Evolutionary conservation across 2,797 vertebrate genomes (phyloP).

Genomic region (Trachurus trachurus): DNA sequence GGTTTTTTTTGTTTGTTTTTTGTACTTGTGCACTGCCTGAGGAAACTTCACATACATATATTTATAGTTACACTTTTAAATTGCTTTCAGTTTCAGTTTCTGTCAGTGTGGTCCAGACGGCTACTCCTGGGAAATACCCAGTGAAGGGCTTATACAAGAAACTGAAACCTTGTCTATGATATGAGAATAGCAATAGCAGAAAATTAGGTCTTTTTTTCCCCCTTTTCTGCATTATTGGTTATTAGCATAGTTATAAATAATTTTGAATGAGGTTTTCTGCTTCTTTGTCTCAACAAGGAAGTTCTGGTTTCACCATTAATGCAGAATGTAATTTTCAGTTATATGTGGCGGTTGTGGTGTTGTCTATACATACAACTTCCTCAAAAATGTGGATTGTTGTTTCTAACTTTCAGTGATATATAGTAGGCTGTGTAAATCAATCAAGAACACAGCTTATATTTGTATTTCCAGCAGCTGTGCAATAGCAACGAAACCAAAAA

Average conservation of each 20-base stretch:
- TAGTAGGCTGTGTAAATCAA: background rate
- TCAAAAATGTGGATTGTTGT: background rate
- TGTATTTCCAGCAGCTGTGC: background rate
- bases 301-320: background rate
- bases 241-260: background rate
- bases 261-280: background rate
- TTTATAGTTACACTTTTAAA: background rate
- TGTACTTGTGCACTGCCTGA: background rate
- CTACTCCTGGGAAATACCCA: too few relatives aligned
- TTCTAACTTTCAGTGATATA: background rate
- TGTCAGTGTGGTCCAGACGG: too few relatives aligned
- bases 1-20: background rate
- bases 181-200: too few relatives aligned
- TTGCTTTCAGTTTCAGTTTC: background rate
- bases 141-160: too few relatives aligned
- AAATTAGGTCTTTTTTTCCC: too few relatives aligned
- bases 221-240: too few relatives aligned
- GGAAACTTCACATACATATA: background rate
- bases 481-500: background rate
- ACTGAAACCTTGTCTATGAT: too few relatives aligned
- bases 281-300: too few relatives aligned
- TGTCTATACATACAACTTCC: background rate
- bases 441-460: background rate
- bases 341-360: background rate
- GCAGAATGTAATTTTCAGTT: background rate